Percentiles rank a stretch among this genome's conserved stretches.
phyloP scores from a whole-genome alignment of 2,113 vertebrate species.

The Daphoenositta chrysoptera region DNA sequence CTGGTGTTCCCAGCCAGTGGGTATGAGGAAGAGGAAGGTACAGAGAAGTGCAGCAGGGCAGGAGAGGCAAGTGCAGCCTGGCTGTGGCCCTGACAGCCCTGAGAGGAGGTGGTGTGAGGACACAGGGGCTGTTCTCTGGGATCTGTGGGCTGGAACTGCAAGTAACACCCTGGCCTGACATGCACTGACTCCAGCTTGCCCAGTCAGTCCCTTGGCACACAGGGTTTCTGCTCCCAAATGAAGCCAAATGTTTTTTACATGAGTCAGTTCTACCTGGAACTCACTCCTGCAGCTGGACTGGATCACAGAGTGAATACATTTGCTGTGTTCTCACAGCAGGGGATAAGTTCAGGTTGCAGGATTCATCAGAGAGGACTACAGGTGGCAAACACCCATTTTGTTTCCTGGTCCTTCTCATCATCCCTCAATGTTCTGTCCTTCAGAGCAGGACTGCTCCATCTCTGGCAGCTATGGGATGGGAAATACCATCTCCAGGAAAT shows the following conservation, averaged over 20 bases:
- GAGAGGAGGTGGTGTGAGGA: neutral
- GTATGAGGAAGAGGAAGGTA: neutral
- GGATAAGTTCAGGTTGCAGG: neutral
- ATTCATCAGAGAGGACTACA: neutral
- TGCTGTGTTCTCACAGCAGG: neutral
- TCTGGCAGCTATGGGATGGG: neutral
- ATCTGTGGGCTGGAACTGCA: neutral
- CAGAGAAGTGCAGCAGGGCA: neutral
- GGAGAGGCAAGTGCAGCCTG: neutral
- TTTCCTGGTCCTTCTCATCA: neutral
- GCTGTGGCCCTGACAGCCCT: neutral
- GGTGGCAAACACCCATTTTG: neutral
- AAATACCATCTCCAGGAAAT: neutral
- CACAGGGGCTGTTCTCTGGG: accelerated
- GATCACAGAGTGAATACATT: neutral
- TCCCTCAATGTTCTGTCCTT: neutral
- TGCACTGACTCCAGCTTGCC: accelerated
- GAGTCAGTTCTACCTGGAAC: neutral
- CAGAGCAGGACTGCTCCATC: neutral
- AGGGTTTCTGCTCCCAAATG: neutral
- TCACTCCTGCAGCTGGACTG: neutral
- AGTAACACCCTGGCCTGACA: neutral
- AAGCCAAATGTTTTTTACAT: neutral
- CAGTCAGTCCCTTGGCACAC: neutral
- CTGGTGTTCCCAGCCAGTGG: neutral